Evolutionary conservation across 2,113 vertebrate genomes (phyloP).

Genomic region (Micromys minutus): DNA sequence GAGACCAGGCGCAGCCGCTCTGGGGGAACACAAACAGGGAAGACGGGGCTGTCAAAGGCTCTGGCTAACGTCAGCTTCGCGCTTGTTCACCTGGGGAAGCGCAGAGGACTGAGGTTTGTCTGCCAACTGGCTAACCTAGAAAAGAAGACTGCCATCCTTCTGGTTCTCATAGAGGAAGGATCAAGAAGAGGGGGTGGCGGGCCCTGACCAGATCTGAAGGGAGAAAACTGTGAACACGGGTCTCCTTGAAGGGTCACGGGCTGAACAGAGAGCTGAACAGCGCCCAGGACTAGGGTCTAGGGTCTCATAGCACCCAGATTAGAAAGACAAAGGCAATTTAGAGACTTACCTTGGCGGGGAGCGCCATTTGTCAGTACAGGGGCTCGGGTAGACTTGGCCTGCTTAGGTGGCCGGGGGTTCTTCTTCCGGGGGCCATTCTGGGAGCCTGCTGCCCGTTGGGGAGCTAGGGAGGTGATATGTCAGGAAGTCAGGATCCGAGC

Average conservation of each 20-base stretch:
- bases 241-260: not conserved
- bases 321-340: rapidly evolving
- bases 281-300: no score
- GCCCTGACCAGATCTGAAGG: not conserved
- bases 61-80: rapidly evolving
- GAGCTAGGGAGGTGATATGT: conserved; percentile 1
- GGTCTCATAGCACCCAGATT: rapidly evolving
- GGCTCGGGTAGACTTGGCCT: conserved; percentile 72
- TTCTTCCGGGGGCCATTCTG: conserved; percentile 66
- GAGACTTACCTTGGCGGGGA: conserved; percentile 58
- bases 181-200: not conserved
- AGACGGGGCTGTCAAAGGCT: not conserved
- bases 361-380: not conserved
- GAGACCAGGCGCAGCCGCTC: conserved; percentile 72
- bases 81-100: not conserved
- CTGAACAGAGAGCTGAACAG: rapidly evolving
- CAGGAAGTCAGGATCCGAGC: not conserved
- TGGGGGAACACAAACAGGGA: not conserved
- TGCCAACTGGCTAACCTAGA: not conserved
- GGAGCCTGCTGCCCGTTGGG: conserved; percentile 4
- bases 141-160: not conserved
- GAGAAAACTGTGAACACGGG: rapidly evolving
- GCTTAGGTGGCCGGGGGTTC: conserved; percentile 63
- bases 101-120: not conserved
- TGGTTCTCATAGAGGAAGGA: not conserved